Percentiles rank a stretch among this genome's conserved stretches.
Conservation (phyloP, 2,888 invertebrate species). For the Dusona sp. region DNA sequence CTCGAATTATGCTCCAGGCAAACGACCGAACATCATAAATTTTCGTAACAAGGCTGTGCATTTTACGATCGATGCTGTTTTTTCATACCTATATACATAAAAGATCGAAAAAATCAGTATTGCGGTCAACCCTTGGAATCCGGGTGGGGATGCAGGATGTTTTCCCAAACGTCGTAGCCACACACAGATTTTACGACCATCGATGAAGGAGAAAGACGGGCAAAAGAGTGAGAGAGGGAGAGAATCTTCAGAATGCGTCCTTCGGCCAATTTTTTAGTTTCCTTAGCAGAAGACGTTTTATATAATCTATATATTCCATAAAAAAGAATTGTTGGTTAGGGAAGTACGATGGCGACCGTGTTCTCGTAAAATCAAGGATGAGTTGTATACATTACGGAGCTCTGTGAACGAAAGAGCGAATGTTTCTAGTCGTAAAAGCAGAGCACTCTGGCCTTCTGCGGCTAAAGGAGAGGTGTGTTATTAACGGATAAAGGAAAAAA, state of each 20-base stretch:
- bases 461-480: slow-evolving; percentile 46
- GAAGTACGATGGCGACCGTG: slow-evolving; percentile 39
- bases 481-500: slow-evolving; percentile 27
- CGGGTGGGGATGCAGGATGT: slow-evolving; percentile 42
- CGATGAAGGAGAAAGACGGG: neutral
- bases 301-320: slow-evolving; percentile 46
- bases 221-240: slow-evolving; percentile 12
- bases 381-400: slow-evolving; percentile 59
- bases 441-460: slow-evolving; percentile 54
- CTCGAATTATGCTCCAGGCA: slow-evolving; percentile 1
- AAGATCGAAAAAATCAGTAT: slow-evolving; percentile 37
- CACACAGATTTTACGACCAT: slow-evolving; percentile 55
- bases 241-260: slow-evolving; percentile 47
- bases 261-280: slow-evolving; percentile 45
- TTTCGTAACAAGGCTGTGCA: neutral
- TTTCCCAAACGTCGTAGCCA: slow-evolving; percentile 34
- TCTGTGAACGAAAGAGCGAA: slow-evolving; percentile 42
- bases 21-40: neutral
- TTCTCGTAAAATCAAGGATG: slow-evolving; percentile 69
- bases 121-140: slow-evolving; percentile 37
- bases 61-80: slow-evolving; percentile 26
- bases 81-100: neutral
- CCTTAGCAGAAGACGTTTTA: slow-evolving; percentile 21
- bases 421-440: slow-evolving; percentile 66
- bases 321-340: slow-evolving; percentile 14